These are phyloP conservation scores for Sinocyclocheilus anophthalmus DNA, from an alignment of 2,113 vertebrate species.

Conservation along the genomic window DNA sequence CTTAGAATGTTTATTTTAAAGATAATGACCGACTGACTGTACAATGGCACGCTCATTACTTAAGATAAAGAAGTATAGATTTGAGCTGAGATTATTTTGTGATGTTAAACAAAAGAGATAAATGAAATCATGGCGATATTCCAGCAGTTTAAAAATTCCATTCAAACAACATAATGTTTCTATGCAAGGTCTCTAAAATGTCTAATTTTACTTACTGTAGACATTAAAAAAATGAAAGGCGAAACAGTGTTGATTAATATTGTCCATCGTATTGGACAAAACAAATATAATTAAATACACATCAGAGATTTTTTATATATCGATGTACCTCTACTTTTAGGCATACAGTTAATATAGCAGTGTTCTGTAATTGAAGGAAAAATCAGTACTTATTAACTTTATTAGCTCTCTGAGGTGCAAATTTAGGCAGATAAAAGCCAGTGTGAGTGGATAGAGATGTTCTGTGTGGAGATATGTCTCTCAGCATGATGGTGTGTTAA, in stretches of 20 bases:
- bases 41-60: background rate
- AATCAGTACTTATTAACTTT: background rate
- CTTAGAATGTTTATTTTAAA: background rate
- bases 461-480: conserved; percentile 31
- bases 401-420: conserved; percentile 40
- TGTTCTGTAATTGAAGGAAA: background rate
- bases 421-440: conserved; percentile 19
- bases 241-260: background rate
- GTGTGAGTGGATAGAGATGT: conserved; percentile 45
- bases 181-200: background rate
- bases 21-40: background rate
- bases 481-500: conserved; percentile 37
- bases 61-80: background rate
- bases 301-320: background rate
- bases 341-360: background rate
- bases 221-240: background rate
- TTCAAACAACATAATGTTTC: background rate
- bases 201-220: background rate
- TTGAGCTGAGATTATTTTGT: background rate
- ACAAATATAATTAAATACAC: background rate
- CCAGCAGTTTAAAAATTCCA: background rate
- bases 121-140: background rate
- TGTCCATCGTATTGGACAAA: background rate
- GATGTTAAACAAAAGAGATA: background rate
- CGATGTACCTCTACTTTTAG: background rate